These are phyloP conservation scores for Labeo calbasu DNA, from an alignment of 2,797 vertebrate genomes.

Conservation along the genomic window DNA sequence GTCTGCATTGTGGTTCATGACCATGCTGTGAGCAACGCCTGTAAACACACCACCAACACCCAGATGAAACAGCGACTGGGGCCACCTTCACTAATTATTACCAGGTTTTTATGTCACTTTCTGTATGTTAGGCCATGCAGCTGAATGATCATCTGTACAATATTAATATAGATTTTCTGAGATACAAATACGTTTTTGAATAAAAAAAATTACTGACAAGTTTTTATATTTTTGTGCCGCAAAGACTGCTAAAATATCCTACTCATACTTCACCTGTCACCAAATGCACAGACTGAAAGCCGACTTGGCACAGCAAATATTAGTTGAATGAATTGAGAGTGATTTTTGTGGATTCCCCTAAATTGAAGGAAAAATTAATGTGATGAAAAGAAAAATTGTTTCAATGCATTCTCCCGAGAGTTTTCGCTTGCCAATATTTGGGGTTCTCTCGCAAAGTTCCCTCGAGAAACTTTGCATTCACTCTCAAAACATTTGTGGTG, in stretches of 20 bases:
- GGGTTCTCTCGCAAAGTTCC: background rate
- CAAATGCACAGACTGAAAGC: too few species aligned
- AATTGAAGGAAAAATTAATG: too few species aligned
- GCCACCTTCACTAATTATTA: background rate
- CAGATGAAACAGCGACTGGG: background rate
- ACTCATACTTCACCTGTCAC: too few species aligned
- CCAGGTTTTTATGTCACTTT: constrained; percentile 6
- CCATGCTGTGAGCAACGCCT: constrained; percentile 23
- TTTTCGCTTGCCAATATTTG: too few species aligned
- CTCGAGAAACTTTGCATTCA: too few species aligned
- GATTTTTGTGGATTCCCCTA: too few species aligned
- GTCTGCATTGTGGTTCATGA: constrained; percentile 36
- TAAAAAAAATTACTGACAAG: background rate
- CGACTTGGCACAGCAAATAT: too few species aligned
- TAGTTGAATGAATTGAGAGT: too few species aligned
- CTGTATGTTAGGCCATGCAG: background rate
- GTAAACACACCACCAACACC: constrained; percentile 23
- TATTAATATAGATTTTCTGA: background rate
- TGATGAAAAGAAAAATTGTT: too few species aligned
- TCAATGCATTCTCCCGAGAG: too few species aligned
- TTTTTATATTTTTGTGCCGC: background rate
- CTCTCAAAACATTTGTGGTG: background rate
- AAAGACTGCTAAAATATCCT: too few species aligned
- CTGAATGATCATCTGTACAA: background rate
- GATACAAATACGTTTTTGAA: background rate